These are phyloP conservation scores for Agrypnus murinus DNA, from an alignment of 2,888 invertebrate genomes.

Conservation along the genomic window DNA sequence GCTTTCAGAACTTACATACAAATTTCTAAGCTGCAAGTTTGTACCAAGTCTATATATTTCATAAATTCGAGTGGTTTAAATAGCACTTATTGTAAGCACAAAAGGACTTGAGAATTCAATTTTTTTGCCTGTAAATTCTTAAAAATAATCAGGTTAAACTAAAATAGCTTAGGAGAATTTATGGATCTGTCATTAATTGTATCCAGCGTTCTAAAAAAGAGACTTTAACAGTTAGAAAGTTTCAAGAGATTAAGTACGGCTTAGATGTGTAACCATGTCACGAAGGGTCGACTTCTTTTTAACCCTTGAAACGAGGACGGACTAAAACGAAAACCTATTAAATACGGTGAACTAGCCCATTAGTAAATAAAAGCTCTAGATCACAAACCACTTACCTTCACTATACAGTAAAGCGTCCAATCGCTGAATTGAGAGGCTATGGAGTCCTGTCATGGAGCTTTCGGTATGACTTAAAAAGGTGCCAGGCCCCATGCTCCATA, in stretches of 20 bases:
- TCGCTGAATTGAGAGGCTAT: conserved; percentile 66
- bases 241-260: neutral
- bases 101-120: no score
- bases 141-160: no score
- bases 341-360: neutral
- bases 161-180: no score
- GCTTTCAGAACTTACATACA: conserved; percentile 2
- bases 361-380: conserved; percentile 18
- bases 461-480: conserved; percentile 67
- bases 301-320: neutral
- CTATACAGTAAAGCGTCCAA: conserved; percentile 65
- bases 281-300: conserved; percentile 14
- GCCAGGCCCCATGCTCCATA: conserved; percentile 66
- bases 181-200: no score
- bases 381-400: conserved; percentile 59
- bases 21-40: neutral
- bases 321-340: conserved; percentile 4
- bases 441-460: conserved; percentile 64
- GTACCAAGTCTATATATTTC: neutral
- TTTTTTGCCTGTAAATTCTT: no score
- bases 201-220: no score
- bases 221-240: neutral
- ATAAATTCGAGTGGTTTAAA: neutral
- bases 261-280: conserved; percentile 16
- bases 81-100: neutral